Evolutionary conservation across 1,140 invertebrate species (phyloP).

Genomic region (Drosophila tsacasi): DNA sequence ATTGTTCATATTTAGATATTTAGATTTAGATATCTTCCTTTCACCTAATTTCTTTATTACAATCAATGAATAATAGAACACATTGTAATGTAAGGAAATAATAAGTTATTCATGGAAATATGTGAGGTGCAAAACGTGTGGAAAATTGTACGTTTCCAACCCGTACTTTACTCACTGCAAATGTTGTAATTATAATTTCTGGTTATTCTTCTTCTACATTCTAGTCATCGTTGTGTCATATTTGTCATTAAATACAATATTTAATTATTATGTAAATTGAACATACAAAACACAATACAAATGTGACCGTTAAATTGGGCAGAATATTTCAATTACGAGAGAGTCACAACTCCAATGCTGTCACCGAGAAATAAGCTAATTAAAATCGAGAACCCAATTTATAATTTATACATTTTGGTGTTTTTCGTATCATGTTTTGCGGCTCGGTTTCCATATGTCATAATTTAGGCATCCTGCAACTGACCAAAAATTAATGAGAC

Average conservation of each 20-base stretch:
- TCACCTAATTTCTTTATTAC: neutral
- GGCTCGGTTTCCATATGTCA: slow-evolving; percentile 27
- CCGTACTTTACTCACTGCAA: neutral
- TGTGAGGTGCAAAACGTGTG: neutral
- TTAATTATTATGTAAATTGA: slow-evolving; percentile 17
- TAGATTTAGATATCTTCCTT: too few relatives aligned
- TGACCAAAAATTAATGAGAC: slow-evolving; percentile 18
- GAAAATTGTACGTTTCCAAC: neutral
- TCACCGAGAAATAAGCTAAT: slow-evolving; percentile 42
- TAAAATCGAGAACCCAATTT: slow-evolving; percentile 37
- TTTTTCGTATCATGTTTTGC: slow-evolving; percentile 30
- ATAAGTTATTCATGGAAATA: neutral
- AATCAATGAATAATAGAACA: neutral
- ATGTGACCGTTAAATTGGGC: slow-evolving; percentile 47
- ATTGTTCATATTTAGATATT: too few relatives aligned
- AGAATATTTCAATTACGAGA: slow-evolving; percentile 19
- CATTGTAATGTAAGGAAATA: neutral
- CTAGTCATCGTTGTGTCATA: neutral
- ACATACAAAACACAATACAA: neutral
- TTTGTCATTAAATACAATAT: neutral
- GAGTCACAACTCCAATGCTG: slow-evolving; percentile 8
- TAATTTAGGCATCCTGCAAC: slow-evolving; percentile 16
- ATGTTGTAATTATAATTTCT: neutral
- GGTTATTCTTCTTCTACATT: too few relatives aligned
- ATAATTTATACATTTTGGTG: slow-evolving; percentile 35